Evolutionary conservation across 92 coral and sea anemone genomes (phyloP), one percentile per base, ranked within the genome.

Genomic region (Parazoanthus darwini): DNA sequence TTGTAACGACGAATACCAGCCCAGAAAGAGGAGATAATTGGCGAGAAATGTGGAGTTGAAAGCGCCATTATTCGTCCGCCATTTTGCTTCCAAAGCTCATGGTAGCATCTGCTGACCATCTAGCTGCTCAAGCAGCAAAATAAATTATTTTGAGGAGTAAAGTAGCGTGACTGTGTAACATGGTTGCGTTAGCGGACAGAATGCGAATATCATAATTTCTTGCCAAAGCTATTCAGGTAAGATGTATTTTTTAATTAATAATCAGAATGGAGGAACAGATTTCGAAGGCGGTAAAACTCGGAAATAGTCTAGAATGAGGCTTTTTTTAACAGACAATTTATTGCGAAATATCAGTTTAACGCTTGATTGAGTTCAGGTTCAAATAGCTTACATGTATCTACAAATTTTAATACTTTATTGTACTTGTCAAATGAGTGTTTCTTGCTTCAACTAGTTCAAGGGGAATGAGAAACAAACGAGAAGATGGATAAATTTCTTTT

Each of bases 61-160:
- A 79, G 50, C 66, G 67, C 82, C 82, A 79, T 79, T 25, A 48
- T 16, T 9, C 35, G n/a, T 79, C 92, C 90, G 90, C 92, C 92
- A 90, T 90, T 42, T 90, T 86, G 88, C 59, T 72, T 44, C 46
- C 3, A 29, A 29, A 36, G 20, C 72, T 72, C 74, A 70, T 58
- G 77, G 58, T 56, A 36, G 43, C 20, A 16, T 58, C 88, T 75
- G 79, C 91, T 89, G 91, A 75, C 71, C 78, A 39, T 10, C 16
- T 50, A 43, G 76, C 26, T 43, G 77, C 58, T 63, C 74, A 63
- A 22, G 44, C 48, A 35, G 51, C 51, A 48, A n/a, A n/a, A n/a
- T n/a, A n/a, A n/a, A n/a, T n/a, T n/a, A n/a, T n/a, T n/a, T n/a
- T n/a, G n/a, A n/a, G n/a, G n/a, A n/a, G 39, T 1, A 0, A 73